Evolutionary conservation across 2,888 invertebrate genomes (phyloP).

Genomic region (Hybos culiciformis): DNA sequence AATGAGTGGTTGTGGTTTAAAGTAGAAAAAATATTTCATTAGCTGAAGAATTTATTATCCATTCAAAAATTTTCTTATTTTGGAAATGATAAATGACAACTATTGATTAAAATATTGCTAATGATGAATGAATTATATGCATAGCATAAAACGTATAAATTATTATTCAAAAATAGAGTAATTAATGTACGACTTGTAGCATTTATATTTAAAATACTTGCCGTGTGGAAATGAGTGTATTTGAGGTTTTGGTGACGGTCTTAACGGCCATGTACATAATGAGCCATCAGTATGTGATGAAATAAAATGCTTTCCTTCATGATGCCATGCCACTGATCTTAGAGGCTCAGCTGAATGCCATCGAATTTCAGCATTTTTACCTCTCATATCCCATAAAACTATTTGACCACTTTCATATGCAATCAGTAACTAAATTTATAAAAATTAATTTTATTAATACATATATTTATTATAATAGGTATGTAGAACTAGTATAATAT

Average conservation of each 20-base stretch:
- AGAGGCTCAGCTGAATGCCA: constrained; percentile 64
- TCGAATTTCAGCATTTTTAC: constrained; percentile 72
- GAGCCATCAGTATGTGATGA: constrained; percentile 93
- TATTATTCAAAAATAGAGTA: neutral
- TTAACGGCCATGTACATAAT: constrained; percentile 82
- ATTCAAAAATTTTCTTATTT: neutral
- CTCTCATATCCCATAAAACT: constrained; percentile 90
- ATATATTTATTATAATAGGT: neutral
- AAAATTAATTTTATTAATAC: constrained; percentile 4
- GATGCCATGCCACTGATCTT: constrained; percentile 88
- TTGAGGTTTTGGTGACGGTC: constrained; percentile 60
- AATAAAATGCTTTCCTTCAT: constrained; percentile 96
- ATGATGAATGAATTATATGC: no score
- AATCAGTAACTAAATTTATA: constrained; percentile 81
- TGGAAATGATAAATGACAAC: no score
- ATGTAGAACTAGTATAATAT: neutral
- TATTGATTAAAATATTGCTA: no score
- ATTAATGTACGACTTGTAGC: neutral
- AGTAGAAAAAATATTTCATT: neutral
- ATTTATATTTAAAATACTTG: constrained; percentile 34
- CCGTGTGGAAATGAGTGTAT: constrained; percentile 85
- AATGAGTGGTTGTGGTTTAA: neutral
- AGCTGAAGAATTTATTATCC: neutral
- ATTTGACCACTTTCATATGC: constrained; percentile 91
- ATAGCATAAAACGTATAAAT: constrained; percentile 18